A percentile compares a stretch with the other conserved stretches of the same genome.
Evolutionary conservation across 1,140 invertebrate species (phyloP).

Genomic region (Leptinotarsa undecemlineata): DNA sequence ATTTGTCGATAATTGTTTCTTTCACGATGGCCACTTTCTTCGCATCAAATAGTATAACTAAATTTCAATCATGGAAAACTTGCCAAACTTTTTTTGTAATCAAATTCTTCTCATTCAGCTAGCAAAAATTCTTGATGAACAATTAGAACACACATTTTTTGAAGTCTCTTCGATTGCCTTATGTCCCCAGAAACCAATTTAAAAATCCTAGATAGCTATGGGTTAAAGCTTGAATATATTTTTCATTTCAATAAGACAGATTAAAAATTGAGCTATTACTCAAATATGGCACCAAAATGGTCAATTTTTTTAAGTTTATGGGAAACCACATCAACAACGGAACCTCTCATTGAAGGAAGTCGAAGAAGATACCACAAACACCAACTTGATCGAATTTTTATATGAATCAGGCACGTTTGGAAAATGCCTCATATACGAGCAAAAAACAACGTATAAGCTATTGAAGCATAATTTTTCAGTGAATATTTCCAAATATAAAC

Average conservation of each 20-base stretch:
- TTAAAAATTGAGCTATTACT: conserved; percentile 57
- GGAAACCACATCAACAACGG: conserved; percentile 52
- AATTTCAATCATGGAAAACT: too few species aligned
- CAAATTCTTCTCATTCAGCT: too few species aligned
- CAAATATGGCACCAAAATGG: conserved; percentile 56
- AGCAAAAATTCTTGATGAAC: not conserved
- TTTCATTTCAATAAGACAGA: conserved; percentile 44
- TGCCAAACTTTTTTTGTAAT: too few species aligned
- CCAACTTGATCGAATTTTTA: not conserved
- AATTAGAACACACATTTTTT: not conserved
- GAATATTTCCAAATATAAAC: too few species aligned
- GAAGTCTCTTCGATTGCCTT: not conserved
- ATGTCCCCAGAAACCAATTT: conserved; percentile 45
- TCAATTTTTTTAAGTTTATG: conserved; percentile 46
- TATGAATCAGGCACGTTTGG: not conserved
- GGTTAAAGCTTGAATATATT: conserved; percentile 53
- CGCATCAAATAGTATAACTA: too few species aligned
- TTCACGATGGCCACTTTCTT: too few species aligned
- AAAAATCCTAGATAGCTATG: conserved; percentile 49
- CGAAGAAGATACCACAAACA: conserved; percentile 40
- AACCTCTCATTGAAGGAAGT: conserved; percentile 53
- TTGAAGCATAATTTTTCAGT: not conserved
- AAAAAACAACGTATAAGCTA: not conserved
- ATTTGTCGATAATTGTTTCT: too few species aligned
- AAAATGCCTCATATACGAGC: not conserved